Evolutionary conservation across 2,797 vertebrate species (phyloP), one percentile per base, ranked within the genome.

Genomic region (Acanthis flammea): DNA sequence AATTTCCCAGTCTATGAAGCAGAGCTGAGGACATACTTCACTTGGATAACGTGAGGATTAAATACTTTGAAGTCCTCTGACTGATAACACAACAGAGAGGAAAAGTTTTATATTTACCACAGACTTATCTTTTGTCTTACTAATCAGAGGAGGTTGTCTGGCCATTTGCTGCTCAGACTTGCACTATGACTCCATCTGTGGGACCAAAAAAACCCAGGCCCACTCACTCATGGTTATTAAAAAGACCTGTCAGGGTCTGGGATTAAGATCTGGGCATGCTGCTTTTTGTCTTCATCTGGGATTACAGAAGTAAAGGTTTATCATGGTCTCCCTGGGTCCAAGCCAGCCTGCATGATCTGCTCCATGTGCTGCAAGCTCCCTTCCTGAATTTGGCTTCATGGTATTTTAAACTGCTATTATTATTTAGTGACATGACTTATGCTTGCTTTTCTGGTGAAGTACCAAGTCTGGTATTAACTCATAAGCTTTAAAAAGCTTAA

Each of bases 31-130:
- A 70, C 35, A 67, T 21, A 86, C 44, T 70, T 84, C 77, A 73
- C 57, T 72, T 23, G 33, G 48, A n/a, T 54, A 88, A 81, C 48
- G 16, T 2, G 14, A 85, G 28, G 61, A 50, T 91, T 47, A 85
- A 92, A 74, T 30, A 85, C 81, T 92, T 82, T 27, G 30, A 95
- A 94, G 71, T 76, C 42, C 55, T 89, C 81, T 80, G 44, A 80
- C n/a, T 76, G 80, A 33, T 71, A 93, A 62, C 14, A 37, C 24
- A 37, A 67, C 19, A 90, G 65, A 92, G 7, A 72, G 14, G 33
- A 83, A 85, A 91, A 72, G 60, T 45, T 68, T 90, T 35, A 86
- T 54, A 91, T 92, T 78, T 87, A 84, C 70, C 84, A 86, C 48
- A 53, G 66, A 54, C n/a, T 51, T 93, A 61, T 79, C 78, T 86